A percentile compares a stretch with the other conserved stretches of the same genome.
Evolutionary conservation across 2,888 invertebrate genomes (phyloP).

Genomic region (Drosophila birchii): DNA sequence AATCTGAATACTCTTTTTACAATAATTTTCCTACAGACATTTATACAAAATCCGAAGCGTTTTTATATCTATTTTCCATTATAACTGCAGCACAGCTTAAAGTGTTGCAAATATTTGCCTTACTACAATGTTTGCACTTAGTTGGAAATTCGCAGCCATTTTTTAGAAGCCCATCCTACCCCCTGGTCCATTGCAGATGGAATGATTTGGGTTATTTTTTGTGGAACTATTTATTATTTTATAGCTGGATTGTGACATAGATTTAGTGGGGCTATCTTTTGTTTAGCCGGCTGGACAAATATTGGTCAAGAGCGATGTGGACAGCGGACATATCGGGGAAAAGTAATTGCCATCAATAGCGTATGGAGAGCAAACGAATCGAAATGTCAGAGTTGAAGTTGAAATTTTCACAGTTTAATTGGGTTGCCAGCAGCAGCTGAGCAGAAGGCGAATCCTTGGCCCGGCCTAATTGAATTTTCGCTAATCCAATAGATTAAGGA

Average conservation of each 20-base stretch:
- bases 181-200: constrained; percentile 3
- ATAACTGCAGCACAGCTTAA: constrained; percentile 60
- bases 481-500: constrained; percentile 75
- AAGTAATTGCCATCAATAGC: constrained; percentile 56
- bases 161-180: constrained; percentile 52
- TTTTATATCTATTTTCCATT: constrained; percentile 52
- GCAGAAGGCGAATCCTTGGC: constrained; percentile 57
- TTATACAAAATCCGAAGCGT: constrained; percentile 35
- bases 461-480: constrained; percentile 69
- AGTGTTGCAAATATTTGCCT: constrained; percentile 77
- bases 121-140: constrained; percentile 71
- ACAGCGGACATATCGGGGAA: constrained; percentile 31
- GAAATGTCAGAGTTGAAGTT: constrained; percentile 32
- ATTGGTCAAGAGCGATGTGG: constrained; percentile 62
- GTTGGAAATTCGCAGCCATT: constrained; percentile 68
- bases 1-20: constrained; percentile 54
- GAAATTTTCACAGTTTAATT: constrained; percentile 66
- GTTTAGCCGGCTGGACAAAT: constrained; percentile 68
- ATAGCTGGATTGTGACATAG: constrained; percentile 59
- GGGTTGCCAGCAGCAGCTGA: constrained; percentile 55
- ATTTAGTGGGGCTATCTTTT: constrained; percentile 74
- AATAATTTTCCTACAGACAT: constrained; percentile 68
- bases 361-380: constrained; percentile 37
- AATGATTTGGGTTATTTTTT: constrained; percentile 27
- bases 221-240: constrained; percentile 61